A percentile compares a stretch with the other conserved stretches of the same genome.
Conservation (phyloP, 2,113 vertebrate species). For the Telmatochromis sp. region DNA sequence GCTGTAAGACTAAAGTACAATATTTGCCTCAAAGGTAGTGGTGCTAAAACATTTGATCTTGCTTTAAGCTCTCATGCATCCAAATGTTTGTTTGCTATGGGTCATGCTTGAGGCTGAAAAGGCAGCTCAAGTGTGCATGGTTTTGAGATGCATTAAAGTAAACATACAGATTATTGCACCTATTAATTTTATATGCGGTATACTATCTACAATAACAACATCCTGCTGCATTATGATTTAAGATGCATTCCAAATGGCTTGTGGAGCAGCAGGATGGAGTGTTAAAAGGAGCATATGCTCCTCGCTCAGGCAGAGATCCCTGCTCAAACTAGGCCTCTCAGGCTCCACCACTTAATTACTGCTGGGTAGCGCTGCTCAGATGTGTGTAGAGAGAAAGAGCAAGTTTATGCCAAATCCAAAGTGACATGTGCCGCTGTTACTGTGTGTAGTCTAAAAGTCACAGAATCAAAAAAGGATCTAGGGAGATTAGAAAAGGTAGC, state of each 20-base stretch:
- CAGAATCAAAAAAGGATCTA: not conserved
- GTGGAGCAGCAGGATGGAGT: not conserved
- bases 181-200: not conserved
- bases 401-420: not conserved
- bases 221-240: not conserved
- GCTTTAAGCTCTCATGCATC: not conserved
- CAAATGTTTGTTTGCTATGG: not conserved
- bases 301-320: not conserved
- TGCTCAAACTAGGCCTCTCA: not conserved
- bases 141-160: not conserved
- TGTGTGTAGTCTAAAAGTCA: not conserved
- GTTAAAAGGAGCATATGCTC: conserved; percentile 10
- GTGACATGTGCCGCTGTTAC: not conserved
- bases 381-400: not conserved
- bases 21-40: not conserved
- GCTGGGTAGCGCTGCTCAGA: not conserved
- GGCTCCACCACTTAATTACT: conserved; percentile 15
- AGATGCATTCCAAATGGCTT: not conserved
- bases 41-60: not conserved
- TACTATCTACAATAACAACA: not conserved
- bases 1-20: not conserved
- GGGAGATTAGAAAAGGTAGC: not conserved
- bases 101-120: not conserved
- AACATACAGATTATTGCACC: not conserved
- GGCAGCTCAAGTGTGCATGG: not conserved